Percentiles rank a stretch among this genome's conserved stretches.
phyloP scores from a whole-genome alignment of 2,113 vertebrate genomes.

The Solenodon paradoxus region DNA sequence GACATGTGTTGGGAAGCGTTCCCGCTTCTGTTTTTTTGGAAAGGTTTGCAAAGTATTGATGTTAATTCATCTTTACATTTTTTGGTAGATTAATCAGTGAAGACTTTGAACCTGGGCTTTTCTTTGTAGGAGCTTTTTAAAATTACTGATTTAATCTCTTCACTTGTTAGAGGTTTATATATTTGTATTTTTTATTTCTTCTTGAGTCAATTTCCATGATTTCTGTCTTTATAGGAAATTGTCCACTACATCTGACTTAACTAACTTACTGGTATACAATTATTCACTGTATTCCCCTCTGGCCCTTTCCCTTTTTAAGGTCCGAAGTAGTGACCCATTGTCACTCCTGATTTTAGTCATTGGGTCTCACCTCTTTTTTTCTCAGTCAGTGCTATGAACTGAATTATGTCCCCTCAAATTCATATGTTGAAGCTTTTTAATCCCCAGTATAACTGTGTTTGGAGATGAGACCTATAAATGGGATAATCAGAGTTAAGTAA shows the following conservation, averaged over 20 bases:
- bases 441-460: not conserved
- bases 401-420: not conserved
- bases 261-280: not conserved
- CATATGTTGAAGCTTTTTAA: not conserved
- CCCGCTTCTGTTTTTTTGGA: not conserved
- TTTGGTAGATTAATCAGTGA: not conserved
- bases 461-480: not conserved
- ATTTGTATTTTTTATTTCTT: slow-evolving; percentile 6
- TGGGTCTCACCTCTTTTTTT: not conserved
- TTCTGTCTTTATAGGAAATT: not conserved
- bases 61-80: not conserved
- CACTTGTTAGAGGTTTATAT: not conserved
- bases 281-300: not conserved
- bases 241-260: not conserved
- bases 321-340: not conserved
- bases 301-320: not conserved
- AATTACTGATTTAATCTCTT: not conserved
- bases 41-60: not conserved
- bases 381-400: not conserved
- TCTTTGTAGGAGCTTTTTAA: not conserved
- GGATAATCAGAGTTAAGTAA: not conserved
- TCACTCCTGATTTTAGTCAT: not conserved
- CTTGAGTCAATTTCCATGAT: not conserved
- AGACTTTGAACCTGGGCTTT: not conserved
- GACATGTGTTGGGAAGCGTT: not conserved